Evolutionary conservation across 2,113 vertebrate genomes (phyloP).

Genomic region (Hypocryptadius cinnamomeus): DNA sequence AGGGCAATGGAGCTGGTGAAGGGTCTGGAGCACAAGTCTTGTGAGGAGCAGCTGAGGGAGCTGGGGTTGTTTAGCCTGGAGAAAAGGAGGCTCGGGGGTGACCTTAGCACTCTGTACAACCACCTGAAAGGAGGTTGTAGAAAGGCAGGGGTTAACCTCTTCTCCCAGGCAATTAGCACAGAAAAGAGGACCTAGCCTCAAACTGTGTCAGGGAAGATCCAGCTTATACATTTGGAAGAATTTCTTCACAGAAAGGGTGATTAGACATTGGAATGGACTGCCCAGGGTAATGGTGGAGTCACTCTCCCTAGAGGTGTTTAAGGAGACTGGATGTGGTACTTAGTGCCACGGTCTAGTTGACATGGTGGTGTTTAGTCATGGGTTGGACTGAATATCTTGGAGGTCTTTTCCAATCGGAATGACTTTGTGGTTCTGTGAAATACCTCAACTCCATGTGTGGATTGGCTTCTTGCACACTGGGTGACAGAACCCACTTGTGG

Average conservation of each 20-base stretch:
- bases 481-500: neutral
- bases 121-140: neutral
- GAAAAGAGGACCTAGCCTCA: neutral
- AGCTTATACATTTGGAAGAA: rapidly evolving
- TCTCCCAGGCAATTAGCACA: neutral
- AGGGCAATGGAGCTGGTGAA: neutral
- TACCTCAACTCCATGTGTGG: neutral
- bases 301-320: neutral
- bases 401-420: neutral
- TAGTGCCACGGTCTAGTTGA: neutral
- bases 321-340: neutral
- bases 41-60: neutral
- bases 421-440: neutral
- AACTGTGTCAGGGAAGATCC: neutral
- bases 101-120: neutral
- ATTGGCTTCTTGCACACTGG: neutral
- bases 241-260: neutral
- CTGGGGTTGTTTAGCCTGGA: neutral
- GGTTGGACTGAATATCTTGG: neutral
- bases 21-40: neutral
- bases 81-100: neutral
- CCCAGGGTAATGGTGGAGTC: neutral
- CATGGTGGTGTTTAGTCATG: neutral
- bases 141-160: neutral
- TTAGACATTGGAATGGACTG: neutral